Percentiles rank a stretch among this genome's conserved stretches.
Evolutionary conservation across 2,888 invertebrate species (phyloP).

Genomic region (Ochropleura plecta): DNA sequence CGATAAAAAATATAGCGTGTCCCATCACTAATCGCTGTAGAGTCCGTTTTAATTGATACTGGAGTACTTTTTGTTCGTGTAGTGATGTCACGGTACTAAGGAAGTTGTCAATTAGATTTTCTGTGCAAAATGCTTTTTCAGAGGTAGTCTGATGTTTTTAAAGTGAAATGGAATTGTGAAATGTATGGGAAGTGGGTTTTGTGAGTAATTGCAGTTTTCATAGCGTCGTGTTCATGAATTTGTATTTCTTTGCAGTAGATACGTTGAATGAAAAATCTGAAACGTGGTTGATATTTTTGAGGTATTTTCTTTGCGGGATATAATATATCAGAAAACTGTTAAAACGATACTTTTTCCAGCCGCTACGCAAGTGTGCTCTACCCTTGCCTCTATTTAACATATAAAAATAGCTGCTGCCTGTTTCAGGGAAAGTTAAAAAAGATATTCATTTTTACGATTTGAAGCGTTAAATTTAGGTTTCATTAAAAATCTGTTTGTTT

Average conservation of each 20-base stretch:
- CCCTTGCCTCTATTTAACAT: too few species aligned
- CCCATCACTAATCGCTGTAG: conserved; percentile 68
- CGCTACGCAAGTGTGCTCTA: too few species aligned
- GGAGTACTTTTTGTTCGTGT: conserved; percentile 68
- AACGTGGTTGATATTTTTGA: background rate
- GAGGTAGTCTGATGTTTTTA: conserved; percentile 12
- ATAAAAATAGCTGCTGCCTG: too few species aligned
- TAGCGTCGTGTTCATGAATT: background rate
- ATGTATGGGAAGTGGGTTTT: background rate
- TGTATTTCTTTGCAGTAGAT: background rate
- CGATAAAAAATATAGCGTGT: conserved; percentile 51
- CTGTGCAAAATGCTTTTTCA: conserved; percentile 31
- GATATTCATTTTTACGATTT: too few species aligned
- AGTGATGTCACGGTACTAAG: conserved; percentile 63
- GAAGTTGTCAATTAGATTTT: conserved; percentile 66
- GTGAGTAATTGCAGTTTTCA: background rate
- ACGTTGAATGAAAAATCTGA: background rate
- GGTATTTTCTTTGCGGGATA: background rate
- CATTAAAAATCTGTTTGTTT: too few species aligned
- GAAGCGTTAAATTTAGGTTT: too few species aligned
- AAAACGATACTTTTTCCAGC: too few species aligned
- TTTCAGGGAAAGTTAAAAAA: too few species aligned
- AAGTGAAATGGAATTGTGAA: conserved; percentile 20
- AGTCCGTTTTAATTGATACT: conserved; percentile 76
- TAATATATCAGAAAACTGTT: too few species aligned